These are phyloP conservation scores for Vidua macroura DNA, from an alignment of 2,113 vertebrate species.

Conservation along the genomic window DNA sequence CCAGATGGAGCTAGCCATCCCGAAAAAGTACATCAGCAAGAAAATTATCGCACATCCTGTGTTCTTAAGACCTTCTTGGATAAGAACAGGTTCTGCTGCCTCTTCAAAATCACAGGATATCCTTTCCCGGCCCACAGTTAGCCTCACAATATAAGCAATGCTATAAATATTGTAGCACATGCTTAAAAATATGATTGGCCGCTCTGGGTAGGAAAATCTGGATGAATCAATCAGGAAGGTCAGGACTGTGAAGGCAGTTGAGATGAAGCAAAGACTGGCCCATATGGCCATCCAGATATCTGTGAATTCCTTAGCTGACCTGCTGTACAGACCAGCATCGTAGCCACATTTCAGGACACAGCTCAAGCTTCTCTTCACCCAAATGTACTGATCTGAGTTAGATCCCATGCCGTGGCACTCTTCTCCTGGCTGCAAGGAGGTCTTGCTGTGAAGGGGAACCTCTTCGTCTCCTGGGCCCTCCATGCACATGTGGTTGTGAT, in stretches of 20 bases:
- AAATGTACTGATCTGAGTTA: conserved; percentile 89
- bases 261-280: conserved; percentile 96
- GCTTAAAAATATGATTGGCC: conserved; percentile 97
- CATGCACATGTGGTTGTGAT: conserved; percentile 99
- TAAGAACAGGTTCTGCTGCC: conserved; percentile 90
- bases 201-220: conserved; percentile 95
- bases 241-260: conserved; percentile 94
- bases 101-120: conserved; percentile 99
- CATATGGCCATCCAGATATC: conserved; percentile 99
- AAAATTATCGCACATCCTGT: conserved; percentile 99
- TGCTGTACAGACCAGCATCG: conserved; percentile 89
- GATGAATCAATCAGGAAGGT: conserved; percentile 97
- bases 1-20: conserved; percentile 99
- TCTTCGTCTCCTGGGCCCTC: conserved; percentile 96
- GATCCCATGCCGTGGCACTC: conserved; percentile 87
- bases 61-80: conserved; percentile 98
- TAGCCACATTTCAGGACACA: conserved; percentile 95
- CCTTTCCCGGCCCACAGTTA: conserved; percentile 94
- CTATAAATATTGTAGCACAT: conserved; percentile 99
- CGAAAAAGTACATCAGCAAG: conserved; percentile 98
- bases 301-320: conserved; percentile 92
- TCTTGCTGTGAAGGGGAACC: conserved; percentile 81
- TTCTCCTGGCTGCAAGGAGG: conserved; percentile 82
- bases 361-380: conserved; percentile 91
- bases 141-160: conserved; percentile 94